Conservation (phyloP, 2,888 invertebrate genomes). For the Mactromeris polynyma region DNA sequence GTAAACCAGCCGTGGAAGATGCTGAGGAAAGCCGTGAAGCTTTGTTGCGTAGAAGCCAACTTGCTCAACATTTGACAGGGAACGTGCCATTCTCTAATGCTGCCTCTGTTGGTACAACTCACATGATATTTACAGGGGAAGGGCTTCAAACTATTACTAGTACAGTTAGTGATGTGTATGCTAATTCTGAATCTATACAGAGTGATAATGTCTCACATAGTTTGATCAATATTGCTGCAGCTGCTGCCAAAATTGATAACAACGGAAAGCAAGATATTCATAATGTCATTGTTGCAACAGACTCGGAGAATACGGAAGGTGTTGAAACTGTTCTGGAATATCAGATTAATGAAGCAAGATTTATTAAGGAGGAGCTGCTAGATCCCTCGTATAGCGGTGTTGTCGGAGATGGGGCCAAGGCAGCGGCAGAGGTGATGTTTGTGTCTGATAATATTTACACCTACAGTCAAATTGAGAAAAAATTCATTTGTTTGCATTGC, state of each 20-base stretch:
- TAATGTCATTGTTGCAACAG: neutral
- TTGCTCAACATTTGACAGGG: slow-evolving; percentile 35
- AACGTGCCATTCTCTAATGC: slow-evolving; percentile 7
- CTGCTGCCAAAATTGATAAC: neutral
- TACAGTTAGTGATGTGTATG: neutral
- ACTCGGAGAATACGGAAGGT: neutral
- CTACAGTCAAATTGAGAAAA: slow-evolving; percentile 30
- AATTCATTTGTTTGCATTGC: slow-evolving; percentile 41
- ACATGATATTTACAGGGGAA: slow-evolving; percentile 4
- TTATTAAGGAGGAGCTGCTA: slow-evolving; percentile 52
- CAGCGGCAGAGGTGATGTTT: slow-evolving; percentile 32
- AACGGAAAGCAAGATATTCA: neutral
- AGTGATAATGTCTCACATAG: slow-evolving; percentile 22
- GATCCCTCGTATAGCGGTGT: neutral
- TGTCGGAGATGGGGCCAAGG: neutral
- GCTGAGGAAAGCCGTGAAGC: slow-evolving; percentile 33
- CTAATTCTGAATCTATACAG: neutral
- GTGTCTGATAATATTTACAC: slow-evolving; percentile 41
- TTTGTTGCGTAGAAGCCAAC: slow-evolving; percentile 26
- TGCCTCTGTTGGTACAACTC: neutral
- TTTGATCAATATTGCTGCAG: slow-evolving; percentile 20
- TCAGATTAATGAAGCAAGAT: slow-evolving; percentile 51
- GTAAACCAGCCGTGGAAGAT: slow-evolving; percentile 8
- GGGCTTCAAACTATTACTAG: slow-evolving; percentile 24
- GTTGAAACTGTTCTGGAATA: slow-evolving; percentile 39